Base-by-base conservation (phyloP, 2,888 invertebrate genomes). In the Caenorhabditis zanzibari region DNA sequence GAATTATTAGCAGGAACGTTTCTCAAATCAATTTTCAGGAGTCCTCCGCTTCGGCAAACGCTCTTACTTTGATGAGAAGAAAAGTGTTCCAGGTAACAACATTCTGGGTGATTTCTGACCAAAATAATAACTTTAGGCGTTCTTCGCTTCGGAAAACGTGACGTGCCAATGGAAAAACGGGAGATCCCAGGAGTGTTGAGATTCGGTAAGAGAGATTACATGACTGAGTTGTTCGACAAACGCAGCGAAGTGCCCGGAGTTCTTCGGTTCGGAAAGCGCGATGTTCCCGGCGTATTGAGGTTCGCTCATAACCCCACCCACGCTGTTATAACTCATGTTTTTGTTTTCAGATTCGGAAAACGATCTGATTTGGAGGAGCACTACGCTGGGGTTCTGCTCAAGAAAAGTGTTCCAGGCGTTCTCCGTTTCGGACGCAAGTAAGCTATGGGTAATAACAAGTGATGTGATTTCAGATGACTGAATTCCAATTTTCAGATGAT, bases 361-460 rank as follows among this genome's bases (percentile, higher is more conserved):
- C 74, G 87, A 56, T 76, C 82, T 10, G 73, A 72, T 12, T 73
- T 75, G 19, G 80, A 75, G 32, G 86, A 84, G 63, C 85, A 86
- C n/a, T 85, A 87, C 41, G 81, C 81, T 12, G 77, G 82, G 44
- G 63, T 79, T 32, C 56, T 87, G 32, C 66, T 84, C 56, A 88
- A 88, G 81, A 88, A 88, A 73, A 86, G 86, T 28, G 86, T 88
- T 19, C 88, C 88, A 47, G 88, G 88, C 24, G 88, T 89, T 19
- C 85, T 89, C 24, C 86, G 88, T 38, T 89, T 89, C 74, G 88
- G 88, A 14, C 81, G 84, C 38, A 84, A 84, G 58, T 84, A 56
- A 77, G 68, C 54, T 54, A 49, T 52, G 49, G 66, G 68, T 68
- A 38, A 54, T 24, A 19, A 16, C 16, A 7, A 19, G 22, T 14